Conservation (phyloP, 2,113 vertebrate species). For the Rhipidura dahli region DNA sequence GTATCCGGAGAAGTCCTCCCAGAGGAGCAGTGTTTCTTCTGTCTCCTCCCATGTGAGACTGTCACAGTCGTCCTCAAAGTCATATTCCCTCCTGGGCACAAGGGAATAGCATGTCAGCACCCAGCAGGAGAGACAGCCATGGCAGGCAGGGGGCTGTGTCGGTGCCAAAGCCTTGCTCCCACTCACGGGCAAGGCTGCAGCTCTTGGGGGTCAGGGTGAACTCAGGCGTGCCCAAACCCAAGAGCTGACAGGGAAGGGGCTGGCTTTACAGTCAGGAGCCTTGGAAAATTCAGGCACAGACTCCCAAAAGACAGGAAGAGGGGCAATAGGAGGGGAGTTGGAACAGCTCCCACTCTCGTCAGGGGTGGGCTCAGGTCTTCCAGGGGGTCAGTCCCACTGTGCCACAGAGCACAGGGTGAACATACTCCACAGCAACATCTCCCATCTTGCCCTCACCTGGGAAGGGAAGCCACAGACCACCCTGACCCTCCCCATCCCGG, state of each 20-base stretch:
- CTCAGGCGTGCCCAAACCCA: not conserved
- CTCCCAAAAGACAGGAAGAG: fast-evolving
- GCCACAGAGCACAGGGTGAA: not conserved
- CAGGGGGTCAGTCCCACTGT: not conserved
- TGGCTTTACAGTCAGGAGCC: not conserved
- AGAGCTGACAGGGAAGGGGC: not conserved
- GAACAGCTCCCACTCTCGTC: not conserved
- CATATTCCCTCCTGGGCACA: conserved; percentile 86
- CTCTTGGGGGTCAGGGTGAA: not conserved
- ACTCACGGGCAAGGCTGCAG: not conserved
- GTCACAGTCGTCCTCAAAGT: conserved; percentile 98
- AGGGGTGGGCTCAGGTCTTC: not conserved
- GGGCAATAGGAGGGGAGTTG: not conserved
- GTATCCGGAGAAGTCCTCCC: conserved; percentile 97
- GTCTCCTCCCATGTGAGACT: conserved; percentile 98
- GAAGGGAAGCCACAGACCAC: not conserved
- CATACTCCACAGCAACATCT: not conserved
- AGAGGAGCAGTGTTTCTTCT: conserved; percentile 93
- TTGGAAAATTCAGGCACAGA: not conserved
- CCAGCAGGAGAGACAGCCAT: not conserved
- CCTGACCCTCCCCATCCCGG: not conserved
- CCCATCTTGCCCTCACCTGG: fast-evolving
- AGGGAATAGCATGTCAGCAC: not conserved
- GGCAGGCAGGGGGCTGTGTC: no score
- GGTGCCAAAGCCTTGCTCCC: fast-evolving